These are phyloP conservation scores for Drosophila kikkawai DNA, from an alignment of 1,140 invertebrate species.

Conservation along the genomic window DNA sequence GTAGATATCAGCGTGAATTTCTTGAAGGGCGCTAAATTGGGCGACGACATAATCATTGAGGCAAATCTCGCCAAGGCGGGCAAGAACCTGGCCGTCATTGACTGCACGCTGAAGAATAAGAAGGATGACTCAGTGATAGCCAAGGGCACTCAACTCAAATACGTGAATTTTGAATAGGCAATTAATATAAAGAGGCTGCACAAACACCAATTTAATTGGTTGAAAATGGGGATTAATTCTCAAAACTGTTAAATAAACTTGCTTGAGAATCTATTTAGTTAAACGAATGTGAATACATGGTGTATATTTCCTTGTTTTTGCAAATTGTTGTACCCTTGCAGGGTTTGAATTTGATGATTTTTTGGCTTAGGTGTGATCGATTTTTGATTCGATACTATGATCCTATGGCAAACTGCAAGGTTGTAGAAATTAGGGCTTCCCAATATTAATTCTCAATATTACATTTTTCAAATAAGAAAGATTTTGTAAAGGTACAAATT, in stretches of 20 bases:
- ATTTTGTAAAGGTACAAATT: no score
- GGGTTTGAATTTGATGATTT: no score
- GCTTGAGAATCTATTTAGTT: neutral
- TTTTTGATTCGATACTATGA: no score
- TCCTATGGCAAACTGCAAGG: no score
- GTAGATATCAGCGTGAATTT: constrained; percentile 92
- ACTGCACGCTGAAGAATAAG: constrained; percentile 91
- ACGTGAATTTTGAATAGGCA: constrained; percentile 55
- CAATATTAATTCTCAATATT: no score
- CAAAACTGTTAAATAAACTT: neutral
- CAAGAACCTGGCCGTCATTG: constrained; percentile 92
- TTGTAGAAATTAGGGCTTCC: no score
- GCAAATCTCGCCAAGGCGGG: constrained; percentile 91
- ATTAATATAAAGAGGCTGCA: neutral
- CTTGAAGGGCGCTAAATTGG: constrained; percentile 90
- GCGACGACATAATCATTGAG: constrained; percentile 92
- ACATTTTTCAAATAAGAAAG: no score
- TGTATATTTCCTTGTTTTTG: no score
- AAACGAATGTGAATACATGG: no score
- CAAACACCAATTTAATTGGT: neutral
- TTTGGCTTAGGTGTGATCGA: no score
- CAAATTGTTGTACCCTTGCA: no score
- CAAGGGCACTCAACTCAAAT: constrained; percentile 93
- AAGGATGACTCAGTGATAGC: constrained; percentile 90
- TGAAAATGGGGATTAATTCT: neutral